A percentile compares a stretch with the other conserved stretches of the same genome.
These are phyloP conservation scores for Chelonia mydas DNA, from an alignment of 2,797 vertebrate species.

Conservation along the genomic window DNA sequence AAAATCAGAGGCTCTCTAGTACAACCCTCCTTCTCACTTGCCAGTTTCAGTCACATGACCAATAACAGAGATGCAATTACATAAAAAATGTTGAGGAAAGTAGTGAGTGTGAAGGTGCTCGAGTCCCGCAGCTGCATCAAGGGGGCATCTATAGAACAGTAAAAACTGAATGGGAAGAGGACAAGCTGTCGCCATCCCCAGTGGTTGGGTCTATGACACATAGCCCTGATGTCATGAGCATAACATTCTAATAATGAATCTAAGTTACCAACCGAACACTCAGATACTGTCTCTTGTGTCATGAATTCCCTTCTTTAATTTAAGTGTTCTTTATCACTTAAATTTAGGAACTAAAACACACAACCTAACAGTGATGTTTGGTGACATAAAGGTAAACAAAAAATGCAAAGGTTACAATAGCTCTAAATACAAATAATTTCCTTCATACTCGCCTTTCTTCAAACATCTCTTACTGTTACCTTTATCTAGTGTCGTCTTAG, in stretches of 20 bases:
- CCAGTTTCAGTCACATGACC: background rate
- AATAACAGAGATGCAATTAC: background rate
- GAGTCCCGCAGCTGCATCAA: background rate
- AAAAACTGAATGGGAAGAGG: background rate
- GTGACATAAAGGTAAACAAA: constrained; percentile 88
- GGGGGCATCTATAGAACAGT: background rate
- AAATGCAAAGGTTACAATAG: background rate
- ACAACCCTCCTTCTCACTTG: background rate
- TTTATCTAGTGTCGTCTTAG: background rate
- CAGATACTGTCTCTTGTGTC: background rate
- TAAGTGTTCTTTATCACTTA: constrained; percentile 91
- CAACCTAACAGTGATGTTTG: constrained; percentile 90
- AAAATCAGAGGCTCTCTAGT: background rate
- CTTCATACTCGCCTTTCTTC: background rate
- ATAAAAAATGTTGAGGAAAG: background rate
- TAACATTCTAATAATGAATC: background rate
- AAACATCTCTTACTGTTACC: background rate
- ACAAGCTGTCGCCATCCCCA: background rate
- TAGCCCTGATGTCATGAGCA: background rate
- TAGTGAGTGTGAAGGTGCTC: background rate
- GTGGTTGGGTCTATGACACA: background rate
- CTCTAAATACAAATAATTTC: background rate
- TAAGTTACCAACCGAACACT: background rate
- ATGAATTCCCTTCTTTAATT: background rate
- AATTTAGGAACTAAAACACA: constrained; percentile 90